Conservation (phyloP, 2,888 invertebrate genomes). For the Mythimna vitellina region DNA sequence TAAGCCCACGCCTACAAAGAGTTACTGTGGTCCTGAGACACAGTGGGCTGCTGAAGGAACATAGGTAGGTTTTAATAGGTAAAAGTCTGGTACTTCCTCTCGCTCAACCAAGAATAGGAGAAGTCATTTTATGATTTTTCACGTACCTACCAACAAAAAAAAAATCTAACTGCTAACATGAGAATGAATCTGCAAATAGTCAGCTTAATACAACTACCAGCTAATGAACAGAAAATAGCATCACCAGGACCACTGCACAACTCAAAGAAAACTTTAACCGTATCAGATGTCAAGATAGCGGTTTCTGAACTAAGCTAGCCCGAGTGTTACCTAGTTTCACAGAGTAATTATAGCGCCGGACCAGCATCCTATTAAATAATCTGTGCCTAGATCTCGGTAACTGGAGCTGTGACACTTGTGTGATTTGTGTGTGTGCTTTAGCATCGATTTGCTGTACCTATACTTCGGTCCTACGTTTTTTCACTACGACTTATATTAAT, state of each 20-base stretch:
- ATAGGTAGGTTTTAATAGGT: no score
- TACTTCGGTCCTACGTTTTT: background rate
- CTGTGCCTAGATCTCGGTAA: background rate
- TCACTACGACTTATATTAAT: background rate
- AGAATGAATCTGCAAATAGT: background rate
- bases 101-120: no score
- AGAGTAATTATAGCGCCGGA: conserved; percentile 20
- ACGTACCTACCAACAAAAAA: no score
- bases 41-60: no score
- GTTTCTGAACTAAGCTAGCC: conserved; percentile 23
- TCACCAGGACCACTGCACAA: background rate
- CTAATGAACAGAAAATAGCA: background rate
- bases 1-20: no score
- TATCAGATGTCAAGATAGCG: conserved; percentile 27
- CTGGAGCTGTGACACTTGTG: conserved; percentile 5
- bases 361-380: conserved; percentile 21
- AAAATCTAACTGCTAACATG: background rate
- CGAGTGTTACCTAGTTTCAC: conserved; percentile 13
- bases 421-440: conserved; percentile 9
- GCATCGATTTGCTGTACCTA: background rate
- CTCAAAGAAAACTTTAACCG: background rate
- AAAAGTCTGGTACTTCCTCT: no score
- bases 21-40: no score
- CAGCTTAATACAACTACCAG: background rate
- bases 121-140: no score